phyloP scores from a whole-genome alignment of 2,888 invertebrate species.

The Latheticus oryzae region DNA sequence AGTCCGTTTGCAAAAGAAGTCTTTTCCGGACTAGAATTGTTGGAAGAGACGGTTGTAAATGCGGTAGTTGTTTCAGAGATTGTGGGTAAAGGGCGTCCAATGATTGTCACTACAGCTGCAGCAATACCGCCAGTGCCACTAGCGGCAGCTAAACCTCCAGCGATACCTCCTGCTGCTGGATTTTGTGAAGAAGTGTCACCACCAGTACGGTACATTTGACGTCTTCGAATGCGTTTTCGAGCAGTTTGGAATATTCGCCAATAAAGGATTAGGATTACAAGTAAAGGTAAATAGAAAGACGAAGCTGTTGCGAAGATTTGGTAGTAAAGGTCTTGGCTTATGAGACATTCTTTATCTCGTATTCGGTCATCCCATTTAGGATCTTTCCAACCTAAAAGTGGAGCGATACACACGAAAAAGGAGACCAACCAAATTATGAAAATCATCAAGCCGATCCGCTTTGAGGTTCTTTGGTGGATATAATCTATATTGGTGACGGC shows the following conservation, averaged over 20 bases:
- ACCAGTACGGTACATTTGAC: constrained; percentile 69
- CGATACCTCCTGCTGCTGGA: constrained; percentile 67
- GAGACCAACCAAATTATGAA: constrained; percentile 86
- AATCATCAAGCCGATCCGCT: constrained; percentile 84
- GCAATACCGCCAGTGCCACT: constrained; percentile 80
- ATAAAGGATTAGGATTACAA: constrained; percentile 87
- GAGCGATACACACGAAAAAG: constrained; percentile 87
- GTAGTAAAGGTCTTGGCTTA: constrained; percentile 86
- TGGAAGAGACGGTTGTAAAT: constrained; percentile 78
- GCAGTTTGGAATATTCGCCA: constrained; percentile 93
- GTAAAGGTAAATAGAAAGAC: constrained; percentile 90
- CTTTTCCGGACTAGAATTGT: constrained; percentile 82
- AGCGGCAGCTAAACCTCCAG: constrained; percentile 72
- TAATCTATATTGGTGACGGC: constrained; percentile 92
- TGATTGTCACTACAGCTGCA: constrained; percentile 74
- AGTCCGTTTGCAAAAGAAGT: constrained; percentile 78
- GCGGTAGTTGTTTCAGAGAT: constrained; percentile 79
- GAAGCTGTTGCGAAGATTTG: constrained; percentile 92
- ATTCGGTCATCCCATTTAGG: constrained; percentile 71
- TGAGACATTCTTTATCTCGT: constrained; percentile 77
- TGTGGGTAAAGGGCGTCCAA: constrained; percentile 75
- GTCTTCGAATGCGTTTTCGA: constrained; percentile 82
- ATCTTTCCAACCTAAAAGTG: constrained; percentile 87
- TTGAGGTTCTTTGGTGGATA: constrained; percentile 84
- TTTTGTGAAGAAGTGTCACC: constrained; percentile 61